phyloP scores from a whole-genome alignment of 2,888 invertebrate genomes.

The Caenorhabditis sp. region DNA sequence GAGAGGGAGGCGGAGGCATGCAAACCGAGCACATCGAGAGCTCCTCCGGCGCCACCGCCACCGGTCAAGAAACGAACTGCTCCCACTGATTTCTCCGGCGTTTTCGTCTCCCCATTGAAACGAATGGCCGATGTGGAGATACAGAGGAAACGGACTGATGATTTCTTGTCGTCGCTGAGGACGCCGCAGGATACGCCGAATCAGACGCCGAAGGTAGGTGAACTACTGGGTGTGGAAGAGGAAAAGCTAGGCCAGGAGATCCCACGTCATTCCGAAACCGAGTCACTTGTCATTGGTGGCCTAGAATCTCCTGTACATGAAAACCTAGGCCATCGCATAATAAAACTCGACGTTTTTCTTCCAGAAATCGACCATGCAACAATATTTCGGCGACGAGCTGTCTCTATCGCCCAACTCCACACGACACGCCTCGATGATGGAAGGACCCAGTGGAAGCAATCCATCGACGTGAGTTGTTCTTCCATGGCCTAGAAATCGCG shows the following conservation, averaged over 20 bases:
- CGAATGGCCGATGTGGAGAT: neutral
- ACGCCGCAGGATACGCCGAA: slow-evolving; percentile 41
- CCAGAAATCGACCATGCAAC: slow-evolving; percentile 16
- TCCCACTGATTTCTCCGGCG: slow-evolving; percentile 38
- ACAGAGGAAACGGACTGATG: slow-evolving; percentile 16
- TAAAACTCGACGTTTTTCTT: neutral
- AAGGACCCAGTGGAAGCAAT: neutral
- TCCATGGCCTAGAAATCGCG: too few relatives aligned
- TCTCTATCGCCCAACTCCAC: slow-evolving; percentile 56
- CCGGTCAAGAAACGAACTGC: neutral
- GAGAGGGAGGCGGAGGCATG: neutral
- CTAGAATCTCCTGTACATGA: neutral
- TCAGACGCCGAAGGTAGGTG: slow-evolving; percentile 50
- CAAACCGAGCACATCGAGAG: neutral
- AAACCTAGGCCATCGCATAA: neutral
- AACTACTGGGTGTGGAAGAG: too few relatives aligned
- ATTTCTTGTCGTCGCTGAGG: slow-evolving; percentile 39
- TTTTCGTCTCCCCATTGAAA: slow-evolving; percentile 19
- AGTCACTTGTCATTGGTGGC: neutral
- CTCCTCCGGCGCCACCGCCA: neutral
- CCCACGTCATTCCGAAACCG: too few relatives aligned
- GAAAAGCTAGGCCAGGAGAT: neutral
- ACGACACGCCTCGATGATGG: slow-evolving; percentile 22
- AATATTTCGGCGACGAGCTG: slow-evolving; percentile 50
- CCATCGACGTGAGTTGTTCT: slow-evolving; percentile 14